A percentile compares a stretch with the other conserved stretches of the same genome.
These are phyloP conservation scores for Hypotaenidia philippensis DNA, from an alignment of 2,797 vertebrate genomes.

Conservation along the genomic window DNA sequence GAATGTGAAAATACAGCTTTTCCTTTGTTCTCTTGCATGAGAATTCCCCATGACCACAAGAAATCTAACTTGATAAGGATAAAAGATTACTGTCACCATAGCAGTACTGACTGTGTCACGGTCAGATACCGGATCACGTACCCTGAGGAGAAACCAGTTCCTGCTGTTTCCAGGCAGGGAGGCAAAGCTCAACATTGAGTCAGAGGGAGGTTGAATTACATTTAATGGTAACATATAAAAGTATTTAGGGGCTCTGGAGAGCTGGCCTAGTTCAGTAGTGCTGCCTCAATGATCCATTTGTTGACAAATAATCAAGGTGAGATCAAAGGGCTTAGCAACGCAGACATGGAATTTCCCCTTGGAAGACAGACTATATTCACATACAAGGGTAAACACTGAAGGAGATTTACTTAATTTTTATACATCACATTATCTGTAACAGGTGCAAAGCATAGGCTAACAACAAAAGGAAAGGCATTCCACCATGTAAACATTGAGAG, in stretches of 20 bases:
- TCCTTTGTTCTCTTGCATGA: not conserved
- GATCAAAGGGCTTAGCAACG: rapidly evolving
- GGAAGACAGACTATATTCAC: not conserved
- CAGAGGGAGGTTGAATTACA: not conserved
- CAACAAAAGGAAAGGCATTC: not conserved
- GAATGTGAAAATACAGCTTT: not conserved
- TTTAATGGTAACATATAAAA: rapidly evolving
- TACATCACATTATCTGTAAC: not conserved
- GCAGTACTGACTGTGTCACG: not conserved
- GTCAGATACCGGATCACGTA: not conserved
- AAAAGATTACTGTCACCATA: not conserved
- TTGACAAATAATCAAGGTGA: not conserved
- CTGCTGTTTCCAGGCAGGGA: not conserved
- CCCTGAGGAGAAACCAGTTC: not conserved
- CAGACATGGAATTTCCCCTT: not conserved
- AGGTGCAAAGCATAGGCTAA: not conserved
- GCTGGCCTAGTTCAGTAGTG: not conserved
- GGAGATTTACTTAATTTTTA: not conserved
- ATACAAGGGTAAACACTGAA: rapidly evolving
- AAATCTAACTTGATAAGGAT: not conserved
- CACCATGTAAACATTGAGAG: not conserved
- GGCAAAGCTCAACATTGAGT: not conserved
- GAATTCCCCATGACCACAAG: not conserved
- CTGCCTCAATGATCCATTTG: not conserved
- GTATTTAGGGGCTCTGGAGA: not conserved